phyloP scores from a whole-genome alignment of 2,888 invertebrate genomes.

The Andrena bucephala region DNA sequence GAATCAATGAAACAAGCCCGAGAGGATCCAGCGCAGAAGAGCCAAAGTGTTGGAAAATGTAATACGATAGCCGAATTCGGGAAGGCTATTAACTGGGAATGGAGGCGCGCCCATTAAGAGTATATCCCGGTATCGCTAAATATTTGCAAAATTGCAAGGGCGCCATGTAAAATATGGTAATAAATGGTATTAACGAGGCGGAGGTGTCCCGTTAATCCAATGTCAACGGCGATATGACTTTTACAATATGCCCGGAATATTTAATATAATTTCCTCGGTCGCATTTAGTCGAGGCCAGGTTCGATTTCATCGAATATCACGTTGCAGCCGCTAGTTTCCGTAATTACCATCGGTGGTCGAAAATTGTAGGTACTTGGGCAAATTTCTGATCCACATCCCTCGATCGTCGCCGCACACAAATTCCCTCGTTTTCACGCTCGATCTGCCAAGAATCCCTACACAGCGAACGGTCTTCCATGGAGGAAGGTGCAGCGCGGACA shows the following conservation, averaged over 20 bases:
- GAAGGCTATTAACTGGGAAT: not conserved
- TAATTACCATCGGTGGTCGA: slow-evolving; percentile 16
- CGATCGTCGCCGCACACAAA: not conserved
- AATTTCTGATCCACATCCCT: not conserved
- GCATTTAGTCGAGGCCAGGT: slow-evolving; percentile 36
- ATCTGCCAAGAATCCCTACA: not conserved
- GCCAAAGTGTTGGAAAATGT: not conserved
- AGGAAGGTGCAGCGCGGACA: not conserved
- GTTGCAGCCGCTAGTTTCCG: slow-evolving; percentile 31
- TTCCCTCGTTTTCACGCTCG: not conserved
- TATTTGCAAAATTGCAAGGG: slow-evolving; percentile 11
- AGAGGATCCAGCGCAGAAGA: too few species aligned
- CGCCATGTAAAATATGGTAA: slow-evolving; percentile 5
- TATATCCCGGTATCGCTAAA: not conserved
- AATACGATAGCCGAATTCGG: not conserved
- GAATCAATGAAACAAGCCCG: too few species aligned
- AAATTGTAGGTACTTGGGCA: not conserved
- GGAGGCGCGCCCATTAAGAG: not conserved
- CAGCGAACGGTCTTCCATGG: not conserved
- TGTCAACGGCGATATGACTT: slow-evolving; percentile 29
- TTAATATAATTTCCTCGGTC: slow-evolving; percentile 32
- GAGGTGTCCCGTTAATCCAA: slow-evolving; percentile 29
- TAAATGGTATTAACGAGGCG: not conserved
- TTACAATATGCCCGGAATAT: slow-evolving; percentile 26
- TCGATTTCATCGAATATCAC: slow-evolving; percentile 44